Percentiles rank a stretch among this genome's conserved stretches.
Conservation (phyloP, 2,797 vertebrate species). For the Numenius phaeopus region DNA sequence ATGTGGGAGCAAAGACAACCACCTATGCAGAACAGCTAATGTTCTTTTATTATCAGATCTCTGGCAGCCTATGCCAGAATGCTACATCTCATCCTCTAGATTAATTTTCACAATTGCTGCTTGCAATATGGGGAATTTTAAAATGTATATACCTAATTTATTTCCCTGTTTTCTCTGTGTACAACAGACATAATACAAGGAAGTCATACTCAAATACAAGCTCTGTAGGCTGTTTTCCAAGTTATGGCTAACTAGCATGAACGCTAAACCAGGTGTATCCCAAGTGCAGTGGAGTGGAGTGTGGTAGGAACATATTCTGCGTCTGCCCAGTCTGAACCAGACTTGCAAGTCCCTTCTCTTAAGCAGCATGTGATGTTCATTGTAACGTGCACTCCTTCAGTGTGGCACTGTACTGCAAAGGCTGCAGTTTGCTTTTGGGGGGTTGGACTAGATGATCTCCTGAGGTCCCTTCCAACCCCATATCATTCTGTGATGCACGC, state of each 20-base stretch:
- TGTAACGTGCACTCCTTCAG: rapidly evolving
- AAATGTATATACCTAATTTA: background rate
- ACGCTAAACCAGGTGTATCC: background rate
- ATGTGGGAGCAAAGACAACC: background rate
- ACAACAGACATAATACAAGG: background rate
- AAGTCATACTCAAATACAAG: background rate
- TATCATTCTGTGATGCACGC: background rate
- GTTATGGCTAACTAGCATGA: background rate
- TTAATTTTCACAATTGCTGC: background rate
- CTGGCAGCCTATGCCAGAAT: background rate
- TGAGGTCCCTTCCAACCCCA: too few species aligned
- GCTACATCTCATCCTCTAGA: background rate
- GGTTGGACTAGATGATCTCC: too few species aligned
- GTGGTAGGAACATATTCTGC: background rate
- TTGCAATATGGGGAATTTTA: background rate
- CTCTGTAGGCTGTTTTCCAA: background rate
- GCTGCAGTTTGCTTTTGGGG: background rate
- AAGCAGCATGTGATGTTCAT: background rate
- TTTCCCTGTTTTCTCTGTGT: background rate
- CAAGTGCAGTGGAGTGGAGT: background rate
- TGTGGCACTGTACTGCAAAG: background rate
- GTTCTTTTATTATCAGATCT: background rate
- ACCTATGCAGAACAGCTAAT: background rate
- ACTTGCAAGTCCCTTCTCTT: background rate
- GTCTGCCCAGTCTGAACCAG: background rate